Evolutionary conservation across 2,797 vertebrate genomes (phyloP), one percentile per base, ranked within the genome.

Genomic region (Poeciliopsis infans): DNA sequence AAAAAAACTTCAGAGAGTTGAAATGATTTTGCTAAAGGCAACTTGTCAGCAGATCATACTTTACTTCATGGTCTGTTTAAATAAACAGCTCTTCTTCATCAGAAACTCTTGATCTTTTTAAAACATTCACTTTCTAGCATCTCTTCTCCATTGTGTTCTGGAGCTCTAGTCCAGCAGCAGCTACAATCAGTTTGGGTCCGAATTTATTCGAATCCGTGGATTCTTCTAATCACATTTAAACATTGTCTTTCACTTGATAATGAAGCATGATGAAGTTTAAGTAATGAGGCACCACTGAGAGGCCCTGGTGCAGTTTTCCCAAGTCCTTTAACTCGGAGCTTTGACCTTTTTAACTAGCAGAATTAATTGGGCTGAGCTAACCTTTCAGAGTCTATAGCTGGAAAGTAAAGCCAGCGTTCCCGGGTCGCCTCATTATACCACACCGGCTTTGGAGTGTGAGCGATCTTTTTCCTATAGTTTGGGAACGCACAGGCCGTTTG

Each of bases 271-370:
- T 94, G 86, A 92, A 85, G 92, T 87, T 90, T 94, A 92, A 92
- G 91, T 93, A 95, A 95, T 95, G 90, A 95, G 93, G 86, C 87
- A 84, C 88, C 86, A 55, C 84, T 83, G 79, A 88, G 85, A 85
- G 81, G 78, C 86, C 87, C 84, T 89, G 76, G 81, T 89, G 87
- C 82, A 86, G 82, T 86, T 87, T 89, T 89, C 93, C 92, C 92
- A 78, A 90, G 92, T 89, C 91, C 90, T 94, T 92, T 93, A 90
- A 86, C 92, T 92, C 83, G 78, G 88, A 91, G 92, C 89, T 81
- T 78, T 95, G 95, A 95, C 95, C 95, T 96, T 96, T 96, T 93
- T 96, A 95, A 95, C 93, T 85, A 93, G 89, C 85, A 78, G 85
- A 93, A 95, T 95, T 96, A 96, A 96, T 96, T 95, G 94, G 94